Base-by-base conservation (phyloP, 2,888 invertebrate species). In the Dendrolimus pini region DNA sequence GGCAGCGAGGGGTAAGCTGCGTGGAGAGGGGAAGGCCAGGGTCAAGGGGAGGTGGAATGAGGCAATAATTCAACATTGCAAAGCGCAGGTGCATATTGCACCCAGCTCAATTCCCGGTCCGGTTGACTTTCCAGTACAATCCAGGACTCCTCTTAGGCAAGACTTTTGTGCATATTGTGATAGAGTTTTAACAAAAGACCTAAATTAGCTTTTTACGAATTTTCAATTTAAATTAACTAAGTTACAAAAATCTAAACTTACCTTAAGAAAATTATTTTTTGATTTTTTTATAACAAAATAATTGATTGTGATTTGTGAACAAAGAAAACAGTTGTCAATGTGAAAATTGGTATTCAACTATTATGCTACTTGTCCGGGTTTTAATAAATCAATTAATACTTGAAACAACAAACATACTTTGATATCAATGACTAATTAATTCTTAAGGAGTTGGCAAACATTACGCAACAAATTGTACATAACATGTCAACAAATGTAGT, bases 41-140 rank as follows among this genome's bases (percentile, higher is more conserved):
- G 58, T 56, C 56, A 62, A 60, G 62, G 59, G 62, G 54, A 58
- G 62, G 60, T 62, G 65, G 69, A 71, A 68, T 66, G 69, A 67
- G 69, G 78, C 72, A 78, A 77, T 79, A 75, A 79, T 73, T 81
- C 65, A 75, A 72, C 67, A 79, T 73, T 68, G 72, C 67, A 80
- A 68, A 66, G 85, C 85, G 87, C 86, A 85, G 79, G 84, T 86
- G 85, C 85, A 82, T 74, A 74, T 68, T 73, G 79, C 73, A 72
- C 70, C 74, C 67, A 47, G 9, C 12, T 12, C 47, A 47, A 10
- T 47, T 47, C 47, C 47, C 47, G 47, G 47, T 47, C 47, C 47
- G 9, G 9, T 47, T 12, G 47, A 47, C 47, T 9, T 47, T 47
- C 47, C 47, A 47, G 47, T 47, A 10, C 9, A 9, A 10, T 7